Evolutionary conservation across 2,888 invertebrate species (phyloP), one percentile per base, ranked within the genome.

Genomic region (Onthophagus sagittarius): DNA sequence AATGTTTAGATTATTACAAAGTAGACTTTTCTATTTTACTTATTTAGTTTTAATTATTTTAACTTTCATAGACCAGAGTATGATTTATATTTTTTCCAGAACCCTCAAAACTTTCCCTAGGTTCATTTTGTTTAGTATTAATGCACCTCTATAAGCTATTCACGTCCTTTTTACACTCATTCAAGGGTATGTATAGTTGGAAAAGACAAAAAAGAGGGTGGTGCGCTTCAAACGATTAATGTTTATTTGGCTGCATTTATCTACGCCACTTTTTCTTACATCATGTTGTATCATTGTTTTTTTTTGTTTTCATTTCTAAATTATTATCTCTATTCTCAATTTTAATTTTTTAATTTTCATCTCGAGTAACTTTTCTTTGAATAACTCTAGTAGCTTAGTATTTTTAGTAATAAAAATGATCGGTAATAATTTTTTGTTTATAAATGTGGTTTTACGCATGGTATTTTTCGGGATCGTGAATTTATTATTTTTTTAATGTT

Each of bases 61-160:
- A 65, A 67, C 32, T 33, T 64, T 64, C 11, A 7, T 65, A 72
- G 33, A 63, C 69, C 72, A 69, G 74, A 72, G 69, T 64, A 69
- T 72, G 72, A 71, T 71, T 23, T 62, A 71, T 62, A 67, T 67
- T 67, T 67, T 67, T 73, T 73, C 65, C 73, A 73, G 73, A 73
- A 71, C 73, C 73, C 70, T 73, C 73, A 64, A 70, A 70, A 73
- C 70, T 73, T 71, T 73, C 70, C 73, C 73, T 73, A 73, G 71
- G 73, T 71, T 74, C 72, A 72, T 71, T 74, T 72, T 74, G 72
- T 71, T 74, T 72, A 72, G 71, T 74, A 71, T 71, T 74, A 64
- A 71, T 74, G 62, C 72, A 72, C 70, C 74, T 74, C 63, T 74
- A 72, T 74, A 74, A 72, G 74, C 71, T 72, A 71, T 74, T 74